Percentiles rank a stretch among this genome's conserved stretches.
phyloP scores from a whole-genome alignment of 2,797 vertebrate genomes.

The Aeoliscus strigatus region DNA sequence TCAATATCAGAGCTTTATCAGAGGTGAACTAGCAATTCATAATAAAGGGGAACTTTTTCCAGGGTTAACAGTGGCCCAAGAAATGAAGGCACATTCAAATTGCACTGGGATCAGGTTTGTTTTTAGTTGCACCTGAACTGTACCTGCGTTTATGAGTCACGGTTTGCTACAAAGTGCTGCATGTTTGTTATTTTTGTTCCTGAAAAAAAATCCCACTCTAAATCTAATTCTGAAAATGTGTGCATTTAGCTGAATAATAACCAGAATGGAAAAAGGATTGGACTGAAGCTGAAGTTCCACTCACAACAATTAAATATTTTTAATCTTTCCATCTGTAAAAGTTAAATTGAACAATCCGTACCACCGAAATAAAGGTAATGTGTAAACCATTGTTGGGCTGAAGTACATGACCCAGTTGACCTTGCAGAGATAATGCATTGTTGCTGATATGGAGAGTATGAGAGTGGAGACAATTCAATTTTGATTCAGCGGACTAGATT shows the following conservation, averaged over 20 bases:
- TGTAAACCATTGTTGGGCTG: conserved; percentile 43
- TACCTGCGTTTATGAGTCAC: no score
- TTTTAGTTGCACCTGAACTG: no score
- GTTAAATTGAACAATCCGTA: conserved; percentile 40
- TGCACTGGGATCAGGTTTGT: no score
- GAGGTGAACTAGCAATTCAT: no score
- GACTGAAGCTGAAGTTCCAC: conserved; percentile 49
- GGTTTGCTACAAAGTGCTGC: no score
- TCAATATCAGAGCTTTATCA: no score
- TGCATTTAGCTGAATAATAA: conserved; percentile 55
- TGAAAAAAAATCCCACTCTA: conserved; percentile 36
- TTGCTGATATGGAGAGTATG: conserved; percentile 64
- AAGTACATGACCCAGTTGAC: conserved; percentile 55
- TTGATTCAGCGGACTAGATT: conserved; percentile 63
- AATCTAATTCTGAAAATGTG: conserved; percentile 44
- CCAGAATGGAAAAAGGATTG: conserved; percentile 42
- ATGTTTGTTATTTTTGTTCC: conserved; percentile 5
- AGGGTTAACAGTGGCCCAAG: no score
- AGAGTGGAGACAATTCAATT: conserved; percentile 66
- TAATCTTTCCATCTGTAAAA: conserved; percentile 49
- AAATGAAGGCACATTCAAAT: no score
- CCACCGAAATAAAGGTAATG: conserved; percentile 50
- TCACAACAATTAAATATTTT: conserved; percentile 54
- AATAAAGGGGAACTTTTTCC: no score
- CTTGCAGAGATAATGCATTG: conserved; percentile 66